Evolutionary conservation across 2,888 invertebrate species (phyloP), one percentile per base, ranked within the genome.

Genomic region (Mylabris sibirica): DNA sequence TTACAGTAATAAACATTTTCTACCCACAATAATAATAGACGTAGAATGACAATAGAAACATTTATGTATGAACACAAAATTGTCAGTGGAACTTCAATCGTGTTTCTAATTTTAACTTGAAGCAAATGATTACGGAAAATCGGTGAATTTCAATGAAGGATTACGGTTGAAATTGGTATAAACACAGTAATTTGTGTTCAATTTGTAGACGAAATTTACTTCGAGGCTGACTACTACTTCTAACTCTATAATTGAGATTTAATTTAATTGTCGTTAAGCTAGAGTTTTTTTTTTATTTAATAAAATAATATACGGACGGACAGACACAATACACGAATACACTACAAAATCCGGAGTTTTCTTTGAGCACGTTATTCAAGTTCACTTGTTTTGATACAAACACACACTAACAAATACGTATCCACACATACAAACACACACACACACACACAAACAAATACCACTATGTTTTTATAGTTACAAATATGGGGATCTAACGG

Each of bases 291-390:
- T 44, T 44, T 53, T 22, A 2, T 44, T 17, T 17, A n/a, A 4
- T 17, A 11, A 17, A 4, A 53, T 53, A 11, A 22, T 60, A 64
- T 62, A 64, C 11, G 62, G 61, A 59, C 49, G 72, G 66, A 71
- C 78, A 76, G 77, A 69, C 77, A 76, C 76, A 64, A 60, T 75
- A 75, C n/a, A 41, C 14, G 4, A 5, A 41, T 14, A 41, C 41
- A 41, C 41, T 41, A 44, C n/a, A 44, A 44, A n/a, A 44, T 2
- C 22, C 12, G 22, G 22, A 53, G 12, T 53, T 53, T 53, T 53
- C 78, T 80, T 77, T 78, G 76, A 79, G 72, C 79, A 77, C 80
- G 80, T 79, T 79, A 79, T 78, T 79, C 79, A 74, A 77, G 77
- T 78, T 78, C 76, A 76, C 76, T 78, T 72, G 75, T 72, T 74